Evolutionary conservation across 2,113 vertebrate genomes (phyloP).

Genomic region (Syrrhaptes paradoxus): DNA sequence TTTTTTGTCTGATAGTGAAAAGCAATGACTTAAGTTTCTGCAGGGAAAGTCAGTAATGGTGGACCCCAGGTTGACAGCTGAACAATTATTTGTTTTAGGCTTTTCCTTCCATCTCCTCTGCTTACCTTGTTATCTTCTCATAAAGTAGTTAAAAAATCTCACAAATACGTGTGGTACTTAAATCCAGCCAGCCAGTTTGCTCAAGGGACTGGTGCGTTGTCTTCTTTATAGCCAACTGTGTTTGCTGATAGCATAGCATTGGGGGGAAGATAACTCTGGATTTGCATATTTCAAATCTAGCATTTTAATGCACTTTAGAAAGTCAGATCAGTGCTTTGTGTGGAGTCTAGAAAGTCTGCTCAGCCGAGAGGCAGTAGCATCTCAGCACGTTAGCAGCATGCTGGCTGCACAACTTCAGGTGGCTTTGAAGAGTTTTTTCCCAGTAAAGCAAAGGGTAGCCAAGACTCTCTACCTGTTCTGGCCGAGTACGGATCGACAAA

Average conservation of each 20-base stretch:
- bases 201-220: neutral
- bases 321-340: neutral
- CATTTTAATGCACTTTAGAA: neutral
- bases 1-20: neutral
- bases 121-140: neutral
- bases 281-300: conserved; percentile 48
- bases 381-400: neutral
- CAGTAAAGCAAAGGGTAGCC: neutral
- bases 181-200: neutral
- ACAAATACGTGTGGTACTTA: neutral
- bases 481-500: neutral
- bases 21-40: neutral
- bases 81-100: neutral
- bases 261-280: neutral
- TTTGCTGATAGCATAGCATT: conserved; percentile 7
- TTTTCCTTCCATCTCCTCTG: conserved; percentile 8
- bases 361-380: neutral
- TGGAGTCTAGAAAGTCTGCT: neutral
- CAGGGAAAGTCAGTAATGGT: neutral
- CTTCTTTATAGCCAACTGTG: neutral
- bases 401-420: neutral
- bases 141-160: neutral
- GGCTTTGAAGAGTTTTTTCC: neutral
- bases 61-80: neutral
- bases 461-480: neutral